Conservation (phyloP, 2,113 vertebrate species). For the Apus apus region DNA sequence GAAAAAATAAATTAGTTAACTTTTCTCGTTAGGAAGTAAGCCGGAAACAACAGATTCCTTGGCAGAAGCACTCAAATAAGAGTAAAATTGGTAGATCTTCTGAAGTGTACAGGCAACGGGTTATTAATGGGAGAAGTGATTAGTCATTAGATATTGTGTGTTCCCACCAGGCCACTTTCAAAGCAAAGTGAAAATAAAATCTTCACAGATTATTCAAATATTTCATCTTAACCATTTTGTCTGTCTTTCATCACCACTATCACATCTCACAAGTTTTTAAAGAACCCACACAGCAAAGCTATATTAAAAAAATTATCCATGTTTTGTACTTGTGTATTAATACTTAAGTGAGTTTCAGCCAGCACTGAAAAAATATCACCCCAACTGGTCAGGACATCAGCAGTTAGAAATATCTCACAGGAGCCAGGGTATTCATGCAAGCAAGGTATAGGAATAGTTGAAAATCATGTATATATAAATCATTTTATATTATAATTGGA, state of each 20-base stretch:
- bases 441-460: background rate
- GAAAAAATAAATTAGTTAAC: background rate
- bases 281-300: background rate
- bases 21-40: slow-evolving; percentile 15
- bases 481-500: background rate
- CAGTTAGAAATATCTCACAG: slow-evolving; percentile 18
- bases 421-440: background rate
- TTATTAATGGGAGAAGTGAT: slow-evolving; percentile 13
- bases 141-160: background rate
- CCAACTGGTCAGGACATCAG: background rate
- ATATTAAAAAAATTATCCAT: slow-evolving; percentile 30
- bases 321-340: slow-evolving; percentile 22
- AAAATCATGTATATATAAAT: background rate
- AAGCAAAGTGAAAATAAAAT: background rate
- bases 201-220: background rate
- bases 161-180: background rate
- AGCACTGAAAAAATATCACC: background rate
- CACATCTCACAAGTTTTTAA: background rate
- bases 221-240: background rate
- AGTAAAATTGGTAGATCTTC: background rate
- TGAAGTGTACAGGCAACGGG: background rate
- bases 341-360: background rate
- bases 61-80: background rate
- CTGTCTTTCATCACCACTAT: background rate
- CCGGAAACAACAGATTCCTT: background rate